Evolutionary conservation across 35 echinoderm and acorn worm genomes (phyloP).

Genomic region (Stichopus chloronotus): DNA sequence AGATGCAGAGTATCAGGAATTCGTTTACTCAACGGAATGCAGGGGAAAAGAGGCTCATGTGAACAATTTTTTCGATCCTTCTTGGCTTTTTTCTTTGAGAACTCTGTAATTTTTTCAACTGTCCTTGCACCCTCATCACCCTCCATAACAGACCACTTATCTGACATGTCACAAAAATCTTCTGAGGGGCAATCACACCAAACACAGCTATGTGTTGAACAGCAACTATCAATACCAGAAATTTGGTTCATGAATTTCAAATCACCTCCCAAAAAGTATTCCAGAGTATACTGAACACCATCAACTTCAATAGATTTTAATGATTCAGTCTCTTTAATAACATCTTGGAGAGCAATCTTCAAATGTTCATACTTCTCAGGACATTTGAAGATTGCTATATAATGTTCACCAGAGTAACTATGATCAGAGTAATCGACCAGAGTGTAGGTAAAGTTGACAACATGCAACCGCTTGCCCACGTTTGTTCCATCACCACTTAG

Average conservation of each 20-base stretch:
- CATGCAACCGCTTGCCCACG: not conserved
- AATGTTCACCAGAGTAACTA: slow-evolving; percentile 4
- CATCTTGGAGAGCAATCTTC: not conserved
- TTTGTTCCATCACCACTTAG: slow-evolving; percentile 15
- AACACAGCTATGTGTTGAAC: not conserved
- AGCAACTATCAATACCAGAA: slow-evolving; percentile 2
- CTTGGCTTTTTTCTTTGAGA: not conserved
- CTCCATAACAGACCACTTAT: not conserved
- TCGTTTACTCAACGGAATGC: not conserved
- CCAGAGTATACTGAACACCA: not conserved
- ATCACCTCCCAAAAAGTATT: not conserved
- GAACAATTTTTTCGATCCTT: not conserved
- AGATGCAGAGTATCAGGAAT: no score
- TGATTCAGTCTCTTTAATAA: not conserved
- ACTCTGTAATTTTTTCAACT: not conserved
- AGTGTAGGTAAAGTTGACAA: not conserved
- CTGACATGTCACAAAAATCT: not conserved
- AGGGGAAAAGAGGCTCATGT: not conserved
- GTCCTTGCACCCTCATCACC: not conserved
- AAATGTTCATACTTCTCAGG: not conserved
- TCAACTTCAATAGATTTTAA: not conserved
- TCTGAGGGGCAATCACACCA: not conserved
- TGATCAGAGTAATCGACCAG: slow-evolving; percentile 4
- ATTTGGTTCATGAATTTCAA: slow-evolving; percentile 16
- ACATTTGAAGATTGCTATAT: not conserved